Evolutionary conservation across 1,140 invertebrate genomes (phyloP), one percentile per base, ranked within the genome.

Genomic region (Argopecten irradians): DNA sequence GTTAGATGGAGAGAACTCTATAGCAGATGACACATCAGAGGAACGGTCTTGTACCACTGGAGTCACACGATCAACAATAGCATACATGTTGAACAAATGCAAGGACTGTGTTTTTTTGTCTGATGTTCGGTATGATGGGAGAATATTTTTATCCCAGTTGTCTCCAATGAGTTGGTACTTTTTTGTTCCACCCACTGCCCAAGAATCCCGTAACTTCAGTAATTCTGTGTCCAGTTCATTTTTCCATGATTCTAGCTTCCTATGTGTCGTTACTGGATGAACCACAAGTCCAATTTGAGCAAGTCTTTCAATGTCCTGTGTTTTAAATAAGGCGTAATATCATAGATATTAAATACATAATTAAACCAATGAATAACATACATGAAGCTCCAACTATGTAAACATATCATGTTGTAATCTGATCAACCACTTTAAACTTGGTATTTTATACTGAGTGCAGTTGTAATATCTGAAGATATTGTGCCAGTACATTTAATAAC

Each of bases 81-180:
- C 87, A 41, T 83, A 43, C 33, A 87, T 32, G 16, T 87, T 35
- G 84, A 87, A 88, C 34, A 88, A 39, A 28, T 88, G 87, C 41
- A 88, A 32, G 28, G 87, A 88, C 28, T 84, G 35, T 2, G 83
- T 88, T 36, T 88, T 88, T 19, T 84, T 19, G 19, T 88, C 83
- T 33, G 28, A 16, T 2, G 87, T 87, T 84, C 87, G 41, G n/a
- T 86, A 86, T 19, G 86, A 86, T 14, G 86, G 5, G 82, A 16
- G 36, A 86, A 82, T 19, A n/a, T 82, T 87, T n/a, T 84, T 84
- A 36, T 85, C 87, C 87, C 55, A 71, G 28, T 87, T 87, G 16
- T 87, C 87, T 22, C 87, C 87, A 32, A 87, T 43, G 8, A 87
- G 22, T 43, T 87, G 87, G 32, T 84, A 87, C 32, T 87, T 87